Evolutionary conservation across 2,113 vertebrate genomes (phyloP).

Genomic region (Alosa alosa): DNA sequence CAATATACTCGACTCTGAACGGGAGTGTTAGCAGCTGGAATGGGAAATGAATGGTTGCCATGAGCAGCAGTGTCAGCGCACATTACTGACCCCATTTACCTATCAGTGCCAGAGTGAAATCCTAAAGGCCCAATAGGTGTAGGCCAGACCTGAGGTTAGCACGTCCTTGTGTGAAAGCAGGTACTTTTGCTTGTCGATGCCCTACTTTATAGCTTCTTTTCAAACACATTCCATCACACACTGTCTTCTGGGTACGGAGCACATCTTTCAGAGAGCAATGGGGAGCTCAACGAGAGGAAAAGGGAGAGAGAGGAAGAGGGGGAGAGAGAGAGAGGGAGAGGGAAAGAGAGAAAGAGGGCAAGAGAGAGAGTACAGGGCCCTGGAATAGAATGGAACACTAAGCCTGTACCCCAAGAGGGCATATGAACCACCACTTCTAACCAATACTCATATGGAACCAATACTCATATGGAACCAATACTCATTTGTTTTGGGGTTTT

Average conservation of each 20-base stretch:
- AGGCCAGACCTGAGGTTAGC: not conserved
- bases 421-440: constrained; percentile 56
- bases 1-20: not conserved
- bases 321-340: not conserved
- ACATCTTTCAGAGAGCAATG: constrained; percentile 39
- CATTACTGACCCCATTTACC: no score
- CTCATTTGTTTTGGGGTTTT: constrained; percentile 39
- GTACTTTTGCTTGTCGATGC: not conserved
- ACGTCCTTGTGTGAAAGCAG: not conserved
- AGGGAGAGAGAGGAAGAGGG: not conserved
- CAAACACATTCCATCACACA: constrained; percentile 39
- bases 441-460: constrained; percentile 54
- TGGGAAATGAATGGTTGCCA: not conserved
- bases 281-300: constrained; percentile 22
- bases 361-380: not conserved
- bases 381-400: no score
- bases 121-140: not conserved
- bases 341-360: not conserved
- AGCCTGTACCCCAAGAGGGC: no score
- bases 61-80: not conserved
- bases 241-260: constrained; percentile 24
- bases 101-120: not conserved
- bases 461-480: constrained; percentile 58
- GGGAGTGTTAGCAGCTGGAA: not conserved
- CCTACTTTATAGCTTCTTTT: constrained; percentile 39